These are phyloP conservation scores for Gallinago stenura DNA, from an alignment of 2,797 vertebrate genomes.

Conservation along the genomic window DNA sequence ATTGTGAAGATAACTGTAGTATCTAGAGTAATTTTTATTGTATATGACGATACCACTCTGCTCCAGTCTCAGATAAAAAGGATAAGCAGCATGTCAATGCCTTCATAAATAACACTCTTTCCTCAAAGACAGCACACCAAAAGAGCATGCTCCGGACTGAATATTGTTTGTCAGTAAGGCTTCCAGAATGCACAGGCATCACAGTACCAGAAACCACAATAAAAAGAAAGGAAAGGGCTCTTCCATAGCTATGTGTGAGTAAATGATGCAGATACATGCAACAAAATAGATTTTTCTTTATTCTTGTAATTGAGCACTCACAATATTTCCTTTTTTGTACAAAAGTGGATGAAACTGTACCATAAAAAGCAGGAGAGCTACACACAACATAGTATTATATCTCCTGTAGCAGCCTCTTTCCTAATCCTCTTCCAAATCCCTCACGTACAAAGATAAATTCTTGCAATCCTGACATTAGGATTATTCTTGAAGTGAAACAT, in stretches of 20 bases:
- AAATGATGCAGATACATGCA: background rate
- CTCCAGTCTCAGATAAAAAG: background rate
- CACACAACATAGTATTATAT: background rate
- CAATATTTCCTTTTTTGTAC: background rate
- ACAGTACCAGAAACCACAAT: background rate
- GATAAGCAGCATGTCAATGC: background rate
- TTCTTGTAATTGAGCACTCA: slow-evolving; percentile 27
- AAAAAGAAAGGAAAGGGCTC: background rate
- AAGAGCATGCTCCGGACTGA: background rate
- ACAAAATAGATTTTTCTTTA: slow-evolving; percentile 72
- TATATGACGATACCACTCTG: background rate
- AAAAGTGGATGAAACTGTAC: slow-evolving; percentile 48
- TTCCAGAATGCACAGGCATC: background rate
- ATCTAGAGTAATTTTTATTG: background rate
- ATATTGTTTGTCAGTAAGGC: background rate
- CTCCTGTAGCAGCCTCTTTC: slow-evolving; percentile 23
- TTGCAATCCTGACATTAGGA: slow-evolving; percentile 48
- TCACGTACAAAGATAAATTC: slow-evolving; percentile 42
- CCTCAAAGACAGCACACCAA: background rate
- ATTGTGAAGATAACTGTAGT: background rate
- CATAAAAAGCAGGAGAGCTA: slow-evolving; percentile 41
- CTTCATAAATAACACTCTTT: background rate
- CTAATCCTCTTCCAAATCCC: slow-evolving; percentile 54
- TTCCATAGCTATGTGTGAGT: background rate
- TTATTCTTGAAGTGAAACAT: slow-evolving; percentile 59